A percentile compares a stretch with the other conserved stretches of the same genome.
Evolutionary conservation across 2,797 vertebrate genomes (phyloP).

Genomic region (Vultur gryphus): DNA sequence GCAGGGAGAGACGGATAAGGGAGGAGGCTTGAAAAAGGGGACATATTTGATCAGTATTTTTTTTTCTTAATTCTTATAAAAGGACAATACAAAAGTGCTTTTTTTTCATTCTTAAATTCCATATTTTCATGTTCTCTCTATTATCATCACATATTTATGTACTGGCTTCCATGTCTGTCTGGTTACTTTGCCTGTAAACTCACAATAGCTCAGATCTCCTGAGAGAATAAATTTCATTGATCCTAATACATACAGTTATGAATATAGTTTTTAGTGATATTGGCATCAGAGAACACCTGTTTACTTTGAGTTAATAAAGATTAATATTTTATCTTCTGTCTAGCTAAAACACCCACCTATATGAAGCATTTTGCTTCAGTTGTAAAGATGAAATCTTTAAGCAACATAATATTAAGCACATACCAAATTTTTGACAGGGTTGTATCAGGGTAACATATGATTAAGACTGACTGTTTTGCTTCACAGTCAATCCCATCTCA

Average conservation of each 20-base stretch:
- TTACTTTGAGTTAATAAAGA: conserved; percentile 50
- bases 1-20: not conserved
- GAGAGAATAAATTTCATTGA: conserved; percentile 3
- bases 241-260: not conserved
- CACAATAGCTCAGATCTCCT: not conserved
- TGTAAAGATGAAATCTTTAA: not conserved
- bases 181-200: not conserved
- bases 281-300: conserved; percentile 37
- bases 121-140: not conserved
- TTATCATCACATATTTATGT: not conserved
- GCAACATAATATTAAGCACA: not conserved
- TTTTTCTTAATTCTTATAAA: not conserved
- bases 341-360: conserved; percentile 30
- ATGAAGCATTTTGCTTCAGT: not conserved
- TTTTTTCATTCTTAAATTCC: not conserved
- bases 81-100: not conserved
- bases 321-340: conserved; percentile 49
- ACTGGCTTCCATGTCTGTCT: not conserved
- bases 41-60: not conserved
- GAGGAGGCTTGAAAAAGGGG: not conserved
- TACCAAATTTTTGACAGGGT: not conserved
- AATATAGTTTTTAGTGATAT: not conserved
- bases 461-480: not conserved
- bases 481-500: not conserved
- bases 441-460: not conserved